These are phyloP conservation scores for Gallinago solitaria DNA, from an alignment of 2,797 vertebrate species.

Conservation along the genomic window DNA sequence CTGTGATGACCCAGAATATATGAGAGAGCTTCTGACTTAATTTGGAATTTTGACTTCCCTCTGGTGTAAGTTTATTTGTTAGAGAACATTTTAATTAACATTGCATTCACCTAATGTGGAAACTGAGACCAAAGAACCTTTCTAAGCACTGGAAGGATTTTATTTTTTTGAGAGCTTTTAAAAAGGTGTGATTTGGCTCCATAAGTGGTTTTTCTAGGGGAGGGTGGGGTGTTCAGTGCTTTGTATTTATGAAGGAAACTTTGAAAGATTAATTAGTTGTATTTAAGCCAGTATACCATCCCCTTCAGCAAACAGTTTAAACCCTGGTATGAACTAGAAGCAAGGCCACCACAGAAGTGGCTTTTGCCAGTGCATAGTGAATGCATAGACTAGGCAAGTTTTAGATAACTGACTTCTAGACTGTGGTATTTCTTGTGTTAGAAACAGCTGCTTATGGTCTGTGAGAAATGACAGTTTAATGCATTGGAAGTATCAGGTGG, in stretches of 20 bases:
- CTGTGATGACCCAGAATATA: not conserved
- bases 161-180: not conserved
- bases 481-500: not conserved
- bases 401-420: not conserved
- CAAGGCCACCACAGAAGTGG: not conserved
- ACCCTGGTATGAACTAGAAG: not conserved
- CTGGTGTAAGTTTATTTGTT: not conserved
- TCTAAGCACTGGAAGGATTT: not conserved
- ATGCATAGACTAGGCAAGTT: not conserved
- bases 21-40: not conserved
- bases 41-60: not conserved
- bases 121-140: not conserved
- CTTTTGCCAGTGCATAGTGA: not conserved
- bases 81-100: not conserved
- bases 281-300: not conserved
- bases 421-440: not conserved
- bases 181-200: not conserved
- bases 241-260: not conserved
- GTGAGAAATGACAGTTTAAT: not conserved
- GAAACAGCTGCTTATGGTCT: not conserved
- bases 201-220: rapidly evolving
- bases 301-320: not conserved
- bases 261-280: not conserved
- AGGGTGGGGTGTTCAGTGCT: not conserved
- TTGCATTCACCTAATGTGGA: not conserved